Evolutionary conservation across 2,113 vertebrate genomes (phyloP).

Genomic region (Tychaedon coryphoeus): DNA sequence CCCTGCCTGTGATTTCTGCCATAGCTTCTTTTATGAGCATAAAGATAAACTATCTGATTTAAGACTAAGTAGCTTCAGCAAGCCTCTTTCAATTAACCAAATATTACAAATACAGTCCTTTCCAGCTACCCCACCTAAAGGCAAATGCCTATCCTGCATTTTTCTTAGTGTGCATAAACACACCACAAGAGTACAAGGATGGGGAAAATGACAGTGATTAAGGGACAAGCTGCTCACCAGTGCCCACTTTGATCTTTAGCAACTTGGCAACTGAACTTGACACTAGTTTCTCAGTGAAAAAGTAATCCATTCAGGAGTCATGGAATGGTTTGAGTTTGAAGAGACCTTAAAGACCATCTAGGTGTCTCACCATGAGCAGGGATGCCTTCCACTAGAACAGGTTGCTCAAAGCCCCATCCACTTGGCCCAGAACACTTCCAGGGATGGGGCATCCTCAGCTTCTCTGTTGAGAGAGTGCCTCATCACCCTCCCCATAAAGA

Average conservation of each 20-base stretch:
- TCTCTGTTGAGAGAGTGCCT: not conserved
- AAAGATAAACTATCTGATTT: not conserved
- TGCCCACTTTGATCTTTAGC: not conserved
- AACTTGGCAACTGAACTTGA: not conserved
- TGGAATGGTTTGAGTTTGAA: not conserved
- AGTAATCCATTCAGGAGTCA: not conserved
- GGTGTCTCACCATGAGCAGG: not conserved
- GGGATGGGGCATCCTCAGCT: not conserved
- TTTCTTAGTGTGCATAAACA: not conserved
- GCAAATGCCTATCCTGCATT: not conserved
- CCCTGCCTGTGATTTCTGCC: not conserved
- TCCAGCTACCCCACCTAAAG: not conserved
- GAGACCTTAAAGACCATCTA: not conserved
- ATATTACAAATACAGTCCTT: not conserved
- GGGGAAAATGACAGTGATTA: not conserved
- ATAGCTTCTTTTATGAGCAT: not conserved
- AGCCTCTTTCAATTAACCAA: not conserved
- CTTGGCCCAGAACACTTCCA: not conserved
- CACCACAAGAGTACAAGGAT: not conserved
- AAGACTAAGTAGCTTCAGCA: not conserved
- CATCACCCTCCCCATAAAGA: not conserved
- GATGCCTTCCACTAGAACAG: not conserved
- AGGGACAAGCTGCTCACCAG: not conserved
- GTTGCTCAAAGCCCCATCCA: not conserved
- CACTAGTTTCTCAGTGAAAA: conserved; percentile 1